Base-by-base conservation (phyloP, 2,888 invertebrate species). In the Ariolimax columbianus region DNA sequence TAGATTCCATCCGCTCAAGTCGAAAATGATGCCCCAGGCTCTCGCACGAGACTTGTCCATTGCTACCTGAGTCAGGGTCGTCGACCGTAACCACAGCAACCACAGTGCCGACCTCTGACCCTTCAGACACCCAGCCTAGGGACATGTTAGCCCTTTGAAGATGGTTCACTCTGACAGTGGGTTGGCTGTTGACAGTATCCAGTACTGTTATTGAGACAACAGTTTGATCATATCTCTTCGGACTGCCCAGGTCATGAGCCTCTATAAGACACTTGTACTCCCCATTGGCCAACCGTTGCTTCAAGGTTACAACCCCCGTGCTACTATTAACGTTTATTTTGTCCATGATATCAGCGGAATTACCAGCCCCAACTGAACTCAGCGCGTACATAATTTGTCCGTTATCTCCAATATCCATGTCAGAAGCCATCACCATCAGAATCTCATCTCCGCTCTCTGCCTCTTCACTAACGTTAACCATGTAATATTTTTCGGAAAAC, bases 371-470 rank as follows among this genome's bases (percentile, higher is more conserved):
- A n/a, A 87, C 78, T 88, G 88, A 47, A 63, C 86, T 87, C 91
- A 99, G 96, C 93, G 97, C 14, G 94, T 98, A 99, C 94, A 98
- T 98, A 90, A 99, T 97, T 95, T 98, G 97, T 0, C 98, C 98
- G 94, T 98, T 98, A 91, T 97, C 95, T 3, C 98, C 99, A 70
- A 97, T 95, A 94, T 99, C 99, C 7, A 98, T 98, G 94, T 99
- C 99, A 92, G 97, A 97, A 0, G 98, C 83, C 40, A 96, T 93
- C 40, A 95, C 93, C 86, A 92, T 92, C 59, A 97, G 94, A 86
- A 98, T 96, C 93, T 96, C 97, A 82, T 96, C 95, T 17, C 97
- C 97, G 86, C 97, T 95, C 30, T 97, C 96, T 86, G 96, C 96
- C 93, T 98, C 98, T 94, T 98, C 98, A 40, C 96, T 96, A 68